Percentiles rank a stretch among this genome's conserved stretches.
These are phyloP conservation scores for Mamestra configurata DNA, from an alignment of 1,140 invertebrate genomes.

Conservation along the genomic window DNA sequence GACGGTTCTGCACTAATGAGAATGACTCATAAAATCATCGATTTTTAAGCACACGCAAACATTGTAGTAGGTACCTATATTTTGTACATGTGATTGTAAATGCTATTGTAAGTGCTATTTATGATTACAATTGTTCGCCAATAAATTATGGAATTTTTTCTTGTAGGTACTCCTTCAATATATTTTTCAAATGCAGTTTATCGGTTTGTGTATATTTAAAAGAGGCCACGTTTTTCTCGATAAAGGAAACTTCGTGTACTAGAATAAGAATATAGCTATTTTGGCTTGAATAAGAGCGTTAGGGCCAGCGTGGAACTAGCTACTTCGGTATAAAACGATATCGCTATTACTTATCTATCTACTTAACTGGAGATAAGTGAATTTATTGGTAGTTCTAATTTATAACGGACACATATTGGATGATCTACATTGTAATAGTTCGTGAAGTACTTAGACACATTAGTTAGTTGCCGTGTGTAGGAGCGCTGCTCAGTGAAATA, in stretches of 20 bases:
- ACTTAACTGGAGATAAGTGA: not conserved
- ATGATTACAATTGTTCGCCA: constrained; percentile 28
- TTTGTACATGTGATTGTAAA: constrained; percentile 12
- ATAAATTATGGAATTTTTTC: constrained; percentile 16
- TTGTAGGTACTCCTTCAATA: not conserved
- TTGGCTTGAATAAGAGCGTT: not conserved
- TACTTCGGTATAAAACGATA: not conserved
- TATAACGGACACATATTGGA: not conserved
- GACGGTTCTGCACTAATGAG: not conserved
- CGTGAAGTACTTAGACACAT: not conserved
- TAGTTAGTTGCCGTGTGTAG: too few species aligned
- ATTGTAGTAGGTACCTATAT: not conserved
- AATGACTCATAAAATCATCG: constrained; percentile 2
- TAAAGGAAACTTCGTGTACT: not conserved
- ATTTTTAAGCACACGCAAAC: not conserved
- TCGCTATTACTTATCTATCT: not conserved
- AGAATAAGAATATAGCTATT: not conserved
- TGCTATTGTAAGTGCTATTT: constrained; percentile 39
- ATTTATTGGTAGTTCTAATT: not conserved
- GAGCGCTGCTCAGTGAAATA: not conserved
- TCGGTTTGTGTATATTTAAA: not conserved
- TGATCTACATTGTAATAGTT: not conserved
- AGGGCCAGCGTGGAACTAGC: not conserved
- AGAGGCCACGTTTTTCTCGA: not conserved
- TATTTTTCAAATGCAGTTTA: not conserved